Conservation (phyloP, 2,797 vertebrate genomes). For the Acanthurus tractus region DNA sequence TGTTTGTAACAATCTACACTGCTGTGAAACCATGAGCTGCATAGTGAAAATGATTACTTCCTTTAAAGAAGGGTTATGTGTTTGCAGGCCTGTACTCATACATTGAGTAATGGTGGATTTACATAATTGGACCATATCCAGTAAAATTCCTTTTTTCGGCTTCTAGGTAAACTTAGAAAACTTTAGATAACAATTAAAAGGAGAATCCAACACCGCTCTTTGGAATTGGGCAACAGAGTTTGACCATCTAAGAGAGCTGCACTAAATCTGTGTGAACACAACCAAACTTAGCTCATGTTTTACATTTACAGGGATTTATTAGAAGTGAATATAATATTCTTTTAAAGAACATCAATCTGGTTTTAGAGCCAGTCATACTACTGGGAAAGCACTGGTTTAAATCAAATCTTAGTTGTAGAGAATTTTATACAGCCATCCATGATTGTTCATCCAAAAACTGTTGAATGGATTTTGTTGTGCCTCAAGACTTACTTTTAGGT, state of each 20-base stretch:
- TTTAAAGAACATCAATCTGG: too few relatives aligned
- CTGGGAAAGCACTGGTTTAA: too few relatives aligned
- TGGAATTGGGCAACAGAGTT: neutral
- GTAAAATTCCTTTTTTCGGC: neutral
- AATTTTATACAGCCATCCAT: too few relatives aligned
- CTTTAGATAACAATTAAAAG: neutral
- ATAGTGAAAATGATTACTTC: too few relatives aligned
- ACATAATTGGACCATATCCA: neutral
- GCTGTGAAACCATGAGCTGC: too few relatives aligned
- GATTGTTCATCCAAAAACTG: too few relatives aligned
- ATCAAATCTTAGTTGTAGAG: too few relatives aligned
- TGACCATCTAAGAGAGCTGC: neutral
- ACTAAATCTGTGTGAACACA: slow-evolving; percentile 15
- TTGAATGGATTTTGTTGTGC: too few relatives aligned
- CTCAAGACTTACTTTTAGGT: too few relatives aligned
- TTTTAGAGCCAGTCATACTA: too few relatives aligned
- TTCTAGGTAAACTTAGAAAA: neutral
- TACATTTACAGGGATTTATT: neutral
- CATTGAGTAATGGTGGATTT: neutral
- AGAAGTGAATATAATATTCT: neutral
- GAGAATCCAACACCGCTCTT: neutral
- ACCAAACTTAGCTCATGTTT: neutral
- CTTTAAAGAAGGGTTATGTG: neutral
- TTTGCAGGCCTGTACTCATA: neutral
- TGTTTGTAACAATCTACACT: too few relatives aligned